These are phyloP conservation scores for Bruchidius siliquastri DNA, from an alignment of 2,888 invertebrate genomes.

Conservation along the genomic window DNA sequence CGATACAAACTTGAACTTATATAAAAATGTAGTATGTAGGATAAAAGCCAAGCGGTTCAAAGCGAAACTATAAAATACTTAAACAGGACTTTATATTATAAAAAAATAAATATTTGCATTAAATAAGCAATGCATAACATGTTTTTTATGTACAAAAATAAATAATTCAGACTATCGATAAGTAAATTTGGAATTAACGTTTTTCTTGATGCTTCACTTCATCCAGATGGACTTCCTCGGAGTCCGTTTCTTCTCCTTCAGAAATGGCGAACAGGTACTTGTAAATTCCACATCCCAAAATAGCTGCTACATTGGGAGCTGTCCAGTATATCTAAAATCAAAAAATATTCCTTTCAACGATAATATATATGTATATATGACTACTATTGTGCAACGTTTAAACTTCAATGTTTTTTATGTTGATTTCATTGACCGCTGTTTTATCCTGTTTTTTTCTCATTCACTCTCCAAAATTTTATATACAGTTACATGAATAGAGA, in stretches of 20 bases:
- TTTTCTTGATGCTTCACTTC: constrained; percentile 14
- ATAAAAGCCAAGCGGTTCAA: no score
- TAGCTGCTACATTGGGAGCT: constrained; percentile 40
- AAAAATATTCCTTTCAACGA: background rate
- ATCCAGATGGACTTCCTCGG: constrained; percentile 11
- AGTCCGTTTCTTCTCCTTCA: constrained; percentile 13
- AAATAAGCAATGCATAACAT: no score
- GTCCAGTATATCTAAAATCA: constrained; percentile 43
- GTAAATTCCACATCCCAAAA: constrained; percentile 38
- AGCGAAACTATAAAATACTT: no score
- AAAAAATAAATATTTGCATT: background rate
- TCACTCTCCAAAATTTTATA: background rate
- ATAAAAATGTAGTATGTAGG: no score
- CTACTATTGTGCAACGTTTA: no score
- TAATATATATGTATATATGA: background rate
- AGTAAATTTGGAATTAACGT: constrained; percentile 2
- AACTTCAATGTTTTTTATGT: no score
- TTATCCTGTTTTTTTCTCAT: no score
- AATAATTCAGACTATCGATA: background rate
- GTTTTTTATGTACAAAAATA: background rate
- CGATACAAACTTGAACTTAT: no score
- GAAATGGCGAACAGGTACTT: constrained; percentile 30
- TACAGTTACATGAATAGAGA: background rate
- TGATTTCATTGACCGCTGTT: no score
- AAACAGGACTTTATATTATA: background rate